A percentile compares a stretch with the other conserved stretches of the same genome.
These are phyloP conservation scores for Polymixis flavicincta DNA, from an alignment of 2,888 invertebrate species.

Conservation along the genomic window DNA sequence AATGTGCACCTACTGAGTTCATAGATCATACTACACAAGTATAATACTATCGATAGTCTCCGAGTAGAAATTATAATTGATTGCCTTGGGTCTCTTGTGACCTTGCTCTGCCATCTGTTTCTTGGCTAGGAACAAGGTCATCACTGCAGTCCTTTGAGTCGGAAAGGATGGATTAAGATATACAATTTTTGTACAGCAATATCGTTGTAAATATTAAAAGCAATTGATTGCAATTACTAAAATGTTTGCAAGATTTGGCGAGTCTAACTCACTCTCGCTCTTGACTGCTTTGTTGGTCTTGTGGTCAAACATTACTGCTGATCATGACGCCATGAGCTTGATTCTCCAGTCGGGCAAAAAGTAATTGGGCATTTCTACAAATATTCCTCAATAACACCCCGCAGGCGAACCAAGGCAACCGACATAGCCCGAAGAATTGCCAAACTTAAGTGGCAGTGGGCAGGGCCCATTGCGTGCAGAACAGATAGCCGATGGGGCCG, in stretches of 20 bases:
- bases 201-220: neutral
- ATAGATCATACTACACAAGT: slow-evolving; percentile 56
- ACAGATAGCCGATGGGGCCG: too few relatives aligned
- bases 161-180: neutral
- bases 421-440: too few relatives aligned
- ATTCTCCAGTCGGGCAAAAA: neutral
- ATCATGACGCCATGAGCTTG: neutral
- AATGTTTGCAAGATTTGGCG: neutral
- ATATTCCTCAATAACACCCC: neutral
- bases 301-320: neutral
- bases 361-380: neutral
- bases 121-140: neutral
- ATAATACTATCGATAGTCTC: slow-evolving; percentile 8
- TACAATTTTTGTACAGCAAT: neutral
- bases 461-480: too few relatives aligned
- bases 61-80: slow-evolving; percentile 46
- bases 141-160: neutral
- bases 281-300: neutral
- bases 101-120: slow-evolving; percentile 13
- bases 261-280: neutral
- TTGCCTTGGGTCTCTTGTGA: slow-evolving; percentile 17
- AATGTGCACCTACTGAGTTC: slow-evolving; percentile 57
- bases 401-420: too few relatives aligned
- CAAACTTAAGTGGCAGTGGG: too few relatives aligned
- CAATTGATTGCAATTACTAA: neutral